phyloP scores from a whole-genome alignment of 2,113 vertebrate species.

The Emberiza fucata region DNA sequence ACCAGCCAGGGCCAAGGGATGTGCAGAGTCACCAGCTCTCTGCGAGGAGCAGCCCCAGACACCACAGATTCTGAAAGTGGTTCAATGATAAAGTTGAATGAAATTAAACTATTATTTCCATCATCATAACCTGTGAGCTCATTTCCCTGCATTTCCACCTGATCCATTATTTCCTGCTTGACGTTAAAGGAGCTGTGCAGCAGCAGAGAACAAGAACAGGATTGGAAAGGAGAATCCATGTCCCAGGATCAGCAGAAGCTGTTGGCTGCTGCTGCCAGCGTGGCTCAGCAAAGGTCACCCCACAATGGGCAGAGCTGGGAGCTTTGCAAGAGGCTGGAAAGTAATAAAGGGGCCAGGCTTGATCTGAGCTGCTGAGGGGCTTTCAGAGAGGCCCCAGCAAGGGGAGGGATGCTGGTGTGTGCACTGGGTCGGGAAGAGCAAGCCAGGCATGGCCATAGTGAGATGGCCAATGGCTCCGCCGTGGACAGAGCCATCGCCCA shows the following conservation, averaged over 20 bases:
- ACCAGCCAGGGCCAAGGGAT: not conserved
- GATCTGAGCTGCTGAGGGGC: not conserved
- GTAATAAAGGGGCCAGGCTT: not conserved
- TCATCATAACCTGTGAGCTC: not conserved
- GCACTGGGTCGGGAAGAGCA: not conserved
- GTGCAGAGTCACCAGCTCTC: not conserved
- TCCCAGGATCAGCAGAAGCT: not conserved
- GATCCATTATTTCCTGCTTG: not conserved
- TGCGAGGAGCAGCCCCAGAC: not conserved
- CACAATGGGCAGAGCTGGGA: not conserved
- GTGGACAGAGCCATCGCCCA: no score
- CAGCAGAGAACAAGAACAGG: not conserved
- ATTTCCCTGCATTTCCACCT: not conserved
- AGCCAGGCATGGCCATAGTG: no score
- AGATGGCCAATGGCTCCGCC: no score
- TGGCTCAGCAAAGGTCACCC: not conserved
- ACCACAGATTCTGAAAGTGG: not conserved
- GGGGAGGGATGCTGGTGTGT: not conserved
- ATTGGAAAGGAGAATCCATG: not conserved
- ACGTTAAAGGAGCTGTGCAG: conserved; percentile 23
- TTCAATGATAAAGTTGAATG: not conserved
- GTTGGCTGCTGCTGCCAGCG: not conserved
- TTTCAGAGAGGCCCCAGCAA: not conserved
- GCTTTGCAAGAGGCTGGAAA: not conserved
- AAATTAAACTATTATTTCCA: conserved; percentile 18